Evolutionary conservation across 2,888 invertebrate genomes (phyloP).

Genomic region (Spodoptera exigua): DNA sequence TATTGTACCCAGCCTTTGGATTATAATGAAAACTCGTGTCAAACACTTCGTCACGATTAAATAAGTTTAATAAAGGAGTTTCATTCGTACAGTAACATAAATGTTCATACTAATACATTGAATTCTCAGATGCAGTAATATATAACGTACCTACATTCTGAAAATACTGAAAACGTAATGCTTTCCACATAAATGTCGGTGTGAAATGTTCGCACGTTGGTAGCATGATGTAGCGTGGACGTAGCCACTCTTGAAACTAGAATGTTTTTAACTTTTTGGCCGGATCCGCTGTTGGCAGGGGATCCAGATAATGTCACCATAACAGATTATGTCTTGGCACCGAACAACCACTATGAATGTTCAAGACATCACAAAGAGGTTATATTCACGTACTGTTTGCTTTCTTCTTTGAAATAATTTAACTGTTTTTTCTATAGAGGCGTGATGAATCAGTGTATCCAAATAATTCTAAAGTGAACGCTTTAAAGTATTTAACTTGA

Average conservation of each 20-base stretch:
- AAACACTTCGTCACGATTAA: too few species aligned
- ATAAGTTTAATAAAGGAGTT: too few species aligned
- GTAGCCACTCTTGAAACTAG: slow-evolving; percentile 70
- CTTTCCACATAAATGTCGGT: slow-evolving; percentile 18
- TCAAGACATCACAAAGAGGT: slow-evolving; percentile 76
- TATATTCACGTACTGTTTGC: slow-evolving; percentile 71
- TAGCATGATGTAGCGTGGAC: slow-evolving; percentile 52
- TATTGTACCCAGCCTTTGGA: not conserved
- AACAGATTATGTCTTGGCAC: slow-evolving; percentile 88
- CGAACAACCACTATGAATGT: slow-evolving; percentile 69
- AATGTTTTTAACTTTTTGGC: slow-evolving; percentile 79
- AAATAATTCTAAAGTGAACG: too few species aligned
- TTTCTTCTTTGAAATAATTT: slow-evolving; percentile 50
- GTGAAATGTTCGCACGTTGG: slow-evolving; percentile 24
- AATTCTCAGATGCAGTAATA: too few species aligned
- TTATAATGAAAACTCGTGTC: not conserved
- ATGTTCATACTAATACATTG: not conserved
- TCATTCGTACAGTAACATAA: not conserved
- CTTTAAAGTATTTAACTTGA: not conserved
- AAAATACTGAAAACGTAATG: not conserved
- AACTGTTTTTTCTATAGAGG: slow-evolving; percentile 33
- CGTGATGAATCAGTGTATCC: slow-evolving; percentile 18
- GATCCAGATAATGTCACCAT: slow-evolving; percentile 86
- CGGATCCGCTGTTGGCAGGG: slow-evolving; percentile 81
- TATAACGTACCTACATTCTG: not conserved